Conservation (phyloP, 2,113 vertebrate genomes). For the Sprattus sprattus region DNA sequence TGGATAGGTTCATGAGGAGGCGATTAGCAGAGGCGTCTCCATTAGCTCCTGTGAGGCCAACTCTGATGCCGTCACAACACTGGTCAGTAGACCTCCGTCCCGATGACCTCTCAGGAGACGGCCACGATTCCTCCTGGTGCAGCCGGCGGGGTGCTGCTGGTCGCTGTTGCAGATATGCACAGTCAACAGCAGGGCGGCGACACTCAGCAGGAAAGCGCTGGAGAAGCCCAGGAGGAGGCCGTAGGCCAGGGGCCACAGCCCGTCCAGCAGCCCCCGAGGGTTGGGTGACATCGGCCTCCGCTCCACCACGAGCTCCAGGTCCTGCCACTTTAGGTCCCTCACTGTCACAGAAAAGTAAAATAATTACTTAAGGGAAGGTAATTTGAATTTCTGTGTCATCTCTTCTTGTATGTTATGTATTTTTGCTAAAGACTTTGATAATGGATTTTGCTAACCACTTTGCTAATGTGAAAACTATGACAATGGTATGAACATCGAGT, state of each 20-base stretch:
- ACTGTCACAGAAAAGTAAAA: conserved; percentile 38
- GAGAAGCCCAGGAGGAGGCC: conserved; percentile 76
- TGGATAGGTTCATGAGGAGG: background rate
- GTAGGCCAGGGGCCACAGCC: conserved; percentile 61
- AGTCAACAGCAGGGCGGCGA: conserved; percentile 28
- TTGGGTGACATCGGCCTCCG: conserved; percentile 57
- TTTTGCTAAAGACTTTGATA: too few species aligned
- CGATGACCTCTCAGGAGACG: background rate
- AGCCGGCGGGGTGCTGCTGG: background rate
- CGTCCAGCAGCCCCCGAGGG: conserved; percentile 60
- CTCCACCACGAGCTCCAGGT: conserved; percentile 71
- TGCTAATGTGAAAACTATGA: background rate
- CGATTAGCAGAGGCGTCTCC: background rate
- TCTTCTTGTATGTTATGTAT: too few species aligned
- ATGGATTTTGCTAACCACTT: too few species aligned
- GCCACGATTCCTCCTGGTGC: background rate
- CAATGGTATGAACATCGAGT: background rate
- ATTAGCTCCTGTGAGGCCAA: background rate
- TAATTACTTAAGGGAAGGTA: too few species aligned
- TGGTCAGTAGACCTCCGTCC: background rate
- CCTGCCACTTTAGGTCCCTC: conserved; percentile 57
- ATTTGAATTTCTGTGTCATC: too few species aligned
- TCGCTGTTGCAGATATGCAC: conserved; percentile 43
- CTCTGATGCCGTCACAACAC: background rate
- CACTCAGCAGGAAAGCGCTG: conserved; percentile 48